A percentile compares a stretch with the other conserved stretches of the same genome.
Conservation (phyloP, 2,113 vertebrate species). For the Etheostoma cragini region DNA sequence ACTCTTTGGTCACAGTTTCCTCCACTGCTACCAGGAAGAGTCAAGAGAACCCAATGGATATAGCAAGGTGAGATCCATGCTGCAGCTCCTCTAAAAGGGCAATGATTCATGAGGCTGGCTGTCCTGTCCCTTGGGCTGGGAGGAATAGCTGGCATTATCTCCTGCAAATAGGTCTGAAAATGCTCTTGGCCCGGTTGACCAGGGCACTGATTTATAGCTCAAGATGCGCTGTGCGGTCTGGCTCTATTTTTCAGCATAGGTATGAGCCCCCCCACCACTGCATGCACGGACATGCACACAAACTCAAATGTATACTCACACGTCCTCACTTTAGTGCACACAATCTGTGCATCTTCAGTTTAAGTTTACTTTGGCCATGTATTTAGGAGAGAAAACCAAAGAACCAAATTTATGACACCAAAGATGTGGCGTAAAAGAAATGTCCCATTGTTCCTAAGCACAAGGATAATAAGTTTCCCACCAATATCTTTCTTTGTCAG, state of each 20-base stretch:
- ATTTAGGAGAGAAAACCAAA: constrained; percentile 27
- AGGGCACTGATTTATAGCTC: constrained; percentile 82
- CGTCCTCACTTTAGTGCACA: constrained; percentile 13
- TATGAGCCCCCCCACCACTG: constrained; percentile 28
- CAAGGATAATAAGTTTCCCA: constrained; percentile 65
- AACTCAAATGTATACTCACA: constrained; percentile 20
- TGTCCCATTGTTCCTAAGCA: constrained; percentile 59
- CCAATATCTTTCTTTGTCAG: constrained; percentile 76
- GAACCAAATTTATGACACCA: constrained; percentile 50
- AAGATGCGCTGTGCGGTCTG: constrained; percentile 68
- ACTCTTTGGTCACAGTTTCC: constrained; percentile 36
- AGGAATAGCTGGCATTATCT: constrained; percentile 84
- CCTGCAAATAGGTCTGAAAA: constrained; percentile 85
- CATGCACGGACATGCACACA: constrained; percentile 38
- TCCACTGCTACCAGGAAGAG: constrained; percentile 49
- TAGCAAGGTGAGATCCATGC: constrained; percentile 73
- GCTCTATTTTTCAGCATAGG: constrained; percentile 50
- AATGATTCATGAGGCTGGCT: constrained; percentile 82
- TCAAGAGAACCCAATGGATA: constrained; percentile 64
- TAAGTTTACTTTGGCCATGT: constrained; percentile 38
- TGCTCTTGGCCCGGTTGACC: constrained; percentile 81
- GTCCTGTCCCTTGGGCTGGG: constrained; percentile 69
- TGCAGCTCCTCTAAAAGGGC: constrained; percentile 75
- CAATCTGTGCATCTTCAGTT: constrained; percentile 47
- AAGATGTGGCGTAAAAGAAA: constrained; percentile 55